These are phyloP conservation scores for Dicrostonyx torquatus DNA, from an alignment of 2,797 vertebrate genomes.

Conservation along the genomic window DNA sequence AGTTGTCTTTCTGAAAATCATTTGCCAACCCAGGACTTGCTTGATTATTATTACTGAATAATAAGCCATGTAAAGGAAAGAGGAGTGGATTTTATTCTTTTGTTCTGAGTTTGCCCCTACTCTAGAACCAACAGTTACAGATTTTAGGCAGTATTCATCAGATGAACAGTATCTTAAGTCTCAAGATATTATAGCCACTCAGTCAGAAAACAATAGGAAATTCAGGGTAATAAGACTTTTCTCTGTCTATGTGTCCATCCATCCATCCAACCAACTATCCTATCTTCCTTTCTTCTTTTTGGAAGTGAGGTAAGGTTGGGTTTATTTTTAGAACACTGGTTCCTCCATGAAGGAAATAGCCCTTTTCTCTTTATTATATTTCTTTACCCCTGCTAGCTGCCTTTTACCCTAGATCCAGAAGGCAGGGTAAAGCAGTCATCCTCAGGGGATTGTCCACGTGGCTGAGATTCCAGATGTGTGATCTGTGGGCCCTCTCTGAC, in stretches of 20 bases:
- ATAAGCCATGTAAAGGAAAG: neutral
- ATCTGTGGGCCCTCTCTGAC: neutral
- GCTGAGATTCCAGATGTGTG: constrained; percentile 3
- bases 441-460: neutral
- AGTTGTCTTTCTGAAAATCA: neutral
- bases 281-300: neutral
- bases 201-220: neutral
- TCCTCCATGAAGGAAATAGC: neutral
- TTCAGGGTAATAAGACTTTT: neutral
- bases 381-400: neutral
- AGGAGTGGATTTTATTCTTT: neutral
- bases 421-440: neutral
- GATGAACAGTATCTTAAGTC: neutral
- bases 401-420: neutral
- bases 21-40: neutral
- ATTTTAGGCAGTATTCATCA: neutral
- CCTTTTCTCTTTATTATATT: neutral
- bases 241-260: neutral
- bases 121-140: too few species aligned
- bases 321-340: neutral
- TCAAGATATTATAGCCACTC: neutral
- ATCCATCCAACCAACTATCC: too few species aligned
- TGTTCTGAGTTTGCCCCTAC: neutral
- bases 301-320: too few species aligned
- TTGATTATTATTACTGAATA: neutral